Evolutionary conservation across 2,888 invertebrate genomes (phyloP).

Genomic region (Sarcophaga carnaria): DNA sequence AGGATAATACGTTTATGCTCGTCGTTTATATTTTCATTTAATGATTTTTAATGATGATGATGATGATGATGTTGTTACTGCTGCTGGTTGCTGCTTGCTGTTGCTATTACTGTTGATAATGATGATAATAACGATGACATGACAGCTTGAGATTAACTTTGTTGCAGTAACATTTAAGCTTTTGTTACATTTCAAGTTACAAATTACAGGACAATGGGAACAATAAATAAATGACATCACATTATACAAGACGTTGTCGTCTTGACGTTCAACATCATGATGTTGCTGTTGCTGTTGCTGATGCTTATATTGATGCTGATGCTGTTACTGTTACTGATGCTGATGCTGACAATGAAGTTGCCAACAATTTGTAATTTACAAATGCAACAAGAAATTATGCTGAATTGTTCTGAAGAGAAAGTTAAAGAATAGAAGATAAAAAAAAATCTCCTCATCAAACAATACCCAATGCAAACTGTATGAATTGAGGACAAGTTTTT

Average conservation of each 20-base stretch:
- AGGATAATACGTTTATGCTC: conserved; percentile 26
- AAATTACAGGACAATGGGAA: conserved; percentile 66
- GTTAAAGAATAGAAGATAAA: conserved; percentile 1
- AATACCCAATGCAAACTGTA: conserved; percentile 22
- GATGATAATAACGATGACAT: conserved; percentile 52
- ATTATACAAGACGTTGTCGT: conserved; percentile 56
- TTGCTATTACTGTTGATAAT: not conserved
- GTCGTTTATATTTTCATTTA: conserved; percentile 38
- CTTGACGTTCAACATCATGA: conserved; percentile 50
- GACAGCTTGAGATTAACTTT: conserved; percentile 65
- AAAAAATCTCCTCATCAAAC: conserved; percentile 25
- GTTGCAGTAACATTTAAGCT: conserved; percentile 63
- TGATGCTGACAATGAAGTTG: conserved; percentile 61
- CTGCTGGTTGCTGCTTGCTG: not conserved
- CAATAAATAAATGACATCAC: conserved; percentile 64
- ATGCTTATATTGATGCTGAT: conserved; percentile 32
- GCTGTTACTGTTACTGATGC: conserved; percentile 26
- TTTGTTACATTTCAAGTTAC: conserved; percentile 64
- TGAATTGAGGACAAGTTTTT: conserved; percentile 16
- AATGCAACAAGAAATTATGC: conserved; percentile 46
- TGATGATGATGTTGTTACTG: conserved; percentile 12
- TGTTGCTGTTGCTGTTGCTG: conserved; percentile 18
- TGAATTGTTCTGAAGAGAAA: conserved; percentile 13
- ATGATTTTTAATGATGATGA: conserved; percentile 51
- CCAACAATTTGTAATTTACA: conserved; percentile 55